Evolutionary conservation across 2,797 vertebrate species (phyloP).

Genomic region (Rhadinocentrus ornatus): DNA sequence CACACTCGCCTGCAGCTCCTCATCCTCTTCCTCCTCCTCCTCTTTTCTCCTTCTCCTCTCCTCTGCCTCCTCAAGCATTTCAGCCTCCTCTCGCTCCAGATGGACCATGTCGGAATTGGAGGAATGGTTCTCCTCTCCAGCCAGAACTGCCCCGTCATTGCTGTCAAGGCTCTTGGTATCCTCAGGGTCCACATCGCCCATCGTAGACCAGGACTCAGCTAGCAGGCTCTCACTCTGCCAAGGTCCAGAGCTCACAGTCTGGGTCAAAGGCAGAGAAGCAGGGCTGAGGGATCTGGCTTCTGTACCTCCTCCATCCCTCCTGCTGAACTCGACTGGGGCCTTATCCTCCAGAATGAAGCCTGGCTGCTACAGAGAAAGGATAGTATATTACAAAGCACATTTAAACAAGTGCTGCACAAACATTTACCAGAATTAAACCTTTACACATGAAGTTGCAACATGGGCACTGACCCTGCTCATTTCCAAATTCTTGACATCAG

Average conservation of each 20-base stretch:
- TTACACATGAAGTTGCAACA: neutral
- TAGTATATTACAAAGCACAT: neutral
- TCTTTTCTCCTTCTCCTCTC: slow-evolving; percentile 78
- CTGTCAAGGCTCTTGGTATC: slow-evolving; percentile 92
- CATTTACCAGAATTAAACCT: neutral
- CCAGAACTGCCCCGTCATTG: slow-evolving; percentile 76
- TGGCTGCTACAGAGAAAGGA: slow-evolving; percentile 45
- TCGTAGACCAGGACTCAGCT: slow-evolving; percentile 93
- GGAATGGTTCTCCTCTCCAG: slow-evolving; percentile 90
- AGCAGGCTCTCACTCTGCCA: slow-evolving; percentile 87
- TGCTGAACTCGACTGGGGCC: slow-evolving; percentile 78
- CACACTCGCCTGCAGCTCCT: slow-evolving; percentile 81
- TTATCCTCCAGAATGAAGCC: slow-evolving; percentile 89
- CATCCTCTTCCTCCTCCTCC: slow-evolving; percentile 82
- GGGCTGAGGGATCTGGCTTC: slow-evolving; percentile 80
- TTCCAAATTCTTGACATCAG: slow-evolving; percentile 26
- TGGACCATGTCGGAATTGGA: slow-evolving; percentile 94
- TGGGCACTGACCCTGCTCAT: neutral
- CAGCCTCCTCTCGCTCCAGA: slow-evolving; percentile 88
- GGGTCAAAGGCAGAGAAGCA: slow-evolving; percentile 77
- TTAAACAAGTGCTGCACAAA: neutral
- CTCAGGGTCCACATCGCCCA: slow-evolving; percentile 88
- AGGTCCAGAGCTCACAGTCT: slow-evolving; percentile 70
- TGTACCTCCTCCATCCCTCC: slow-evolving; percentile 79
- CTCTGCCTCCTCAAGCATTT: slow-evolving; percentile 74